Conservation (phyloP, 2,888 invertebrate species). For the Allygus modestus region DNA sequence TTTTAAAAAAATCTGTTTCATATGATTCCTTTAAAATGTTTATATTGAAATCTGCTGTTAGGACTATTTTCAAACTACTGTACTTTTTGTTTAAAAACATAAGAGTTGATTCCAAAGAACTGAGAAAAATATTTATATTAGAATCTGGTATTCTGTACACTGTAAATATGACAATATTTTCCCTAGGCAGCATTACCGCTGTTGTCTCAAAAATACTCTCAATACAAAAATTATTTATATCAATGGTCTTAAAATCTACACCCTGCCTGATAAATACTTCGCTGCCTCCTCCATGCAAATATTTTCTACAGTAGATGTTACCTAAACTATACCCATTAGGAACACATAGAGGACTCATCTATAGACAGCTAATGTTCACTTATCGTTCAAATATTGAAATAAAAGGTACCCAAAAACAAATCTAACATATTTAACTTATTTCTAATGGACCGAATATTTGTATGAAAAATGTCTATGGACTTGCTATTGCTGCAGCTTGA, state of each 20-base stretch:
- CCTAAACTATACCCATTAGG: background rate
- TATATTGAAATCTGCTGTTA: constrained; percentile 6
- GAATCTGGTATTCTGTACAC: constrained; percentile 2
- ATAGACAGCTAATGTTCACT: background rate
- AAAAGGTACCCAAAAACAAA: background rate
- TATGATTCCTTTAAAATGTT: background rate
- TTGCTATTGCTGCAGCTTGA: background rate
- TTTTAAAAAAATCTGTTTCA: background rate
- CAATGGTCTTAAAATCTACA: background rate
- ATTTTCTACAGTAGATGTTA: background rate
- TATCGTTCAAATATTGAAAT: background rate
- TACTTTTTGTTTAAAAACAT: background rate
- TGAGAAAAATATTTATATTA: background rate
- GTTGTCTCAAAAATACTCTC: background rate
- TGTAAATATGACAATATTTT: background rate
- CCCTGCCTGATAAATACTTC: background rate
- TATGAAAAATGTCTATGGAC: background rate
- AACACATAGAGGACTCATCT: background rate
- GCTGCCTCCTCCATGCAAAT: background rate
- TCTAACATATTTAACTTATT: no score
- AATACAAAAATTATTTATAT: constrained; percentile 5
- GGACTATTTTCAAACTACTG: background rate
- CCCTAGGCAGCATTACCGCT: background rate
- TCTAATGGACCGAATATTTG: background rate
- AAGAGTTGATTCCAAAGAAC: background rate